Percentiles rank a stretch among this genome's conserved stretches.
phyloP scores from a whole-genome alignment of 2,888 invertebrate species.

The Abrostola tripartita region DNA sequence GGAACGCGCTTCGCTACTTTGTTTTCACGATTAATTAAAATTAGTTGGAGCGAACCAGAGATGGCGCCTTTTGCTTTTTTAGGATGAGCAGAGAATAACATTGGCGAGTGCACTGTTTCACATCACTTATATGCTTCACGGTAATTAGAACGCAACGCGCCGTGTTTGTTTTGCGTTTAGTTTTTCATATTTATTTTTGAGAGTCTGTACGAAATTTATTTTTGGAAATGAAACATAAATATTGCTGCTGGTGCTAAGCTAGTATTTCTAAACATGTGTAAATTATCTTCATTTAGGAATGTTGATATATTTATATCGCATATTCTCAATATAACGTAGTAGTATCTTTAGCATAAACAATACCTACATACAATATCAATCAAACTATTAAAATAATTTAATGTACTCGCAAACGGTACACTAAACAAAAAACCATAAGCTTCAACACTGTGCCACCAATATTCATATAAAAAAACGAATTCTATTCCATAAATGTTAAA shows the following conservation, averaged over 20 bases:
- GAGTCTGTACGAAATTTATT: background rate
- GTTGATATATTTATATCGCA: no score
- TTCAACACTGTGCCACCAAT: no score
- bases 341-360: no score
- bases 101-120: conserved; percentile 28
- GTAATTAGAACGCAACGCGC: conserved; percentile 31
- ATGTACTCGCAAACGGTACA: no score
- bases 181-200: conserved; percentile 6
- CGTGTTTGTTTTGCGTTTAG: conserved; percentile 38
- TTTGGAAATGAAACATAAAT: no score
- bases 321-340: no score
- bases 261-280: no score
- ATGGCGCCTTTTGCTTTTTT: conserved; percentile 64
- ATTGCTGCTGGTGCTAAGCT: no score
- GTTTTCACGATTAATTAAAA: conserved; percentile 85
- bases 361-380: no score
- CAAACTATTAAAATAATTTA: no score
- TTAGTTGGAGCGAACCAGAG: conserved; percentile 71
- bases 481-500: background rate
- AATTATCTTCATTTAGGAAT: no score
- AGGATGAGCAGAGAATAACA: conserved; percentile 50
- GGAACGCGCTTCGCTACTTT: conserved; percentile 71
- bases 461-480: background rate
- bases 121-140: conserved; percentile 25
- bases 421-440: no score